phyloP scores from a whole-genome alignment of 30 jellyfish, hydroid and myxozoan genomes.

The Aurelia aurita region DNA sequence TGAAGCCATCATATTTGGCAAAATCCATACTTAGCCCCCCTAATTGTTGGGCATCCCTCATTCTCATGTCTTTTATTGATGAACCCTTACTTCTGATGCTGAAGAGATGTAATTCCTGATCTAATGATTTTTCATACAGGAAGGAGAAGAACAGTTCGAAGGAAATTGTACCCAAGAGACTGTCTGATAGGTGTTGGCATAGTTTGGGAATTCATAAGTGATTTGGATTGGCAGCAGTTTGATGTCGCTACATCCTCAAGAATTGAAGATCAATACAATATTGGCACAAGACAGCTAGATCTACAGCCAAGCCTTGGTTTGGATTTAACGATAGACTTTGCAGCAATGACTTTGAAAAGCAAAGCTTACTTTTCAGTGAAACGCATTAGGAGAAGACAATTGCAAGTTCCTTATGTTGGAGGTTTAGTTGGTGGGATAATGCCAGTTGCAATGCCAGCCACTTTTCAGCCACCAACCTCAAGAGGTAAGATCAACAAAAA shows the following conservation, averaged over 20 bases:
- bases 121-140: slow-evolving; percentile 2
- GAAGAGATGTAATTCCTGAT: no score
- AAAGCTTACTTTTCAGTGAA: background rate
- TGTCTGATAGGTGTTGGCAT: slow-evolving; percentile 20
- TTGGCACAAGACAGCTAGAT: background rate
- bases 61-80: no score
- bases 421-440: slow-evolving; percentile 18
- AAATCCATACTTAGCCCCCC: no score
- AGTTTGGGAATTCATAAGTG: slow-evolving; percentile 24
- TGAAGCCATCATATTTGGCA: no score
- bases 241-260: slow-evolving; percentile 17
- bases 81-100: no score
- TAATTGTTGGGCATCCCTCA: no score
- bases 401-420: slow-evolving; percentile 28
- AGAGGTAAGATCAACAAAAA: no score
- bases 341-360: slow-evolving; percentile 8
- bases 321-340: background rate
- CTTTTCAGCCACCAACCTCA: background rate
- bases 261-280: slow-evolving; percentile 8
- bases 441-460: background rate
- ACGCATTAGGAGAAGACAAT: background rate
- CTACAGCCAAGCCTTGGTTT: background rate
- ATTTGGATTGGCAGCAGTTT: slow-evolving; percentile 46
- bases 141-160: background rate
- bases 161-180: slow-evolving; percentile 1